phyloP scores from a whole-genome alignment of 2,888 invertebrate genomes.

The Gerosis bhagava region DNA sequence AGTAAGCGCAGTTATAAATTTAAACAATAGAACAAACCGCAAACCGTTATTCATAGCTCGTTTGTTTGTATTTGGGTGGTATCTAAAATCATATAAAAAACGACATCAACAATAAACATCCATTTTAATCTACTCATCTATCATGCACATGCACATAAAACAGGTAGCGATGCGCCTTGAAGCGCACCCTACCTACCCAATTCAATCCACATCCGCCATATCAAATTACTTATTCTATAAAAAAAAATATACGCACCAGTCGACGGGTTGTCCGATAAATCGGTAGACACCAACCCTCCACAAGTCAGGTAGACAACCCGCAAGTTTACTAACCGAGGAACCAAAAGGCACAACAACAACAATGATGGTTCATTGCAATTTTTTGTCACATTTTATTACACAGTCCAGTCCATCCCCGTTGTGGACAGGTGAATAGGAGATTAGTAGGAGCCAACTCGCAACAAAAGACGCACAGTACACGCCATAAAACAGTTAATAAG shows the following conservation, averaged over 20 bases:
- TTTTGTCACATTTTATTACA: constrained; percentile 81
- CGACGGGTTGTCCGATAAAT: constrained; percentile 65
- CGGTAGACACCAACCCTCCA: constrained; percentile 60
- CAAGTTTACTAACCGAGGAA: constrained; percentile 72
- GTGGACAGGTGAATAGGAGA: constrained; percentile 73
- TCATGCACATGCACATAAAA: constrained; percentile 65
- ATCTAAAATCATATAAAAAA: constrained; percentile 45
- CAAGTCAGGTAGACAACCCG: constrained; percentile 72
- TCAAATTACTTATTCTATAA: constrained; percentile 72
- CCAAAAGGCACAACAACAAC: constrained; percentile 54
- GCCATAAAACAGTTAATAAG: constrained; percentile 74
- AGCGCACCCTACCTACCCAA: constrained; percentile 78
- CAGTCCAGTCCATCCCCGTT: constrained; percentile 69
- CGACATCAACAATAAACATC: constrained; percentile 47
- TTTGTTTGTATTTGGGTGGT: constrained; percentile 53
- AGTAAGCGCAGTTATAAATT: constrained; percentile 44
- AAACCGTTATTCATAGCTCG: constrained; percentile 65
- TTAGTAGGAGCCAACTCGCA: constrained; percentile 72
- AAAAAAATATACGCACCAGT: constrained; percentile 71
- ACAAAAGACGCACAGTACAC: constrained; percentile 72
- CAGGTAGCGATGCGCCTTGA: constrained; percentile 65
- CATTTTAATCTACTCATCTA: constrained; percentile 40
- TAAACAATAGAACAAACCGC: constrained; percentile 65
- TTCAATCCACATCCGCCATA: constrained; percentile 79
- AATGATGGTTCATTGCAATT: constrained; percentile 72